Evolutionary conservation across 53 echinoderm and acorn worm species (phyloP).

Genomic region (Luidia sarsii): DNA sequence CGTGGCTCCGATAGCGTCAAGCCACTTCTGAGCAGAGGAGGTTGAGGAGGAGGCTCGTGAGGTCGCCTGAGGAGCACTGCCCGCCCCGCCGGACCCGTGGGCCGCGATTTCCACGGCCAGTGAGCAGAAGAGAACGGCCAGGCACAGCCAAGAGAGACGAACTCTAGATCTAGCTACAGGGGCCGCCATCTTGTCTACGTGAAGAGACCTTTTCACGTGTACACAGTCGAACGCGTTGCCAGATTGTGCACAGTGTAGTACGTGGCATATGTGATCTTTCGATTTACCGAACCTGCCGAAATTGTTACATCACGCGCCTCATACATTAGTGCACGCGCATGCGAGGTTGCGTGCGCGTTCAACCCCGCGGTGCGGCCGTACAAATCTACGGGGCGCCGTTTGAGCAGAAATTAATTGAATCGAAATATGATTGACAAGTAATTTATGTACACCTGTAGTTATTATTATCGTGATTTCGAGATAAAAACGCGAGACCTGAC

Average conservation of each 20-base stretch:
- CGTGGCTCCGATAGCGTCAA: constrained; percentile 92
- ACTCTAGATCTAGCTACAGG: constrained; percentile 1
- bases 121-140: constrained; percentile 27
- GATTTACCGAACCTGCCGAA: no score
- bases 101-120: constrained; percentile 24
- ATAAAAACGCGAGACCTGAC: no score
- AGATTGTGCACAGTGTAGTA: background rate
- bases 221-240: background rate
- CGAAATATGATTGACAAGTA: no score
- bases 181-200: constrained; percentile 16
- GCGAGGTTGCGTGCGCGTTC: no score
- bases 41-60: background rate
- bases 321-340: no score
- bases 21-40: constrained; percentile 63
- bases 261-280: background rate
- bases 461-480: no score
- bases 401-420: no score
- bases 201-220: background rate
- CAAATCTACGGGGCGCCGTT: no score
- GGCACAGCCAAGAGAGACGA: constrained; percentile 37
- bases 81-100: background rate
- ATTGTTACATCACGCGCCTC: no score
- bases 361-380: no score
- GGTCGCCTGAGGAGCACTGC: background rate
- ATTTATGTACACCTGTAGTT: no score